A percentile compares a stretch with the other conserved stretches of the same genome.
These are phyloP conservation scores for Patella vulgata DNA, from an alignment of 1,140 invertebrate species.

Conservation along the genomic window DNA sequence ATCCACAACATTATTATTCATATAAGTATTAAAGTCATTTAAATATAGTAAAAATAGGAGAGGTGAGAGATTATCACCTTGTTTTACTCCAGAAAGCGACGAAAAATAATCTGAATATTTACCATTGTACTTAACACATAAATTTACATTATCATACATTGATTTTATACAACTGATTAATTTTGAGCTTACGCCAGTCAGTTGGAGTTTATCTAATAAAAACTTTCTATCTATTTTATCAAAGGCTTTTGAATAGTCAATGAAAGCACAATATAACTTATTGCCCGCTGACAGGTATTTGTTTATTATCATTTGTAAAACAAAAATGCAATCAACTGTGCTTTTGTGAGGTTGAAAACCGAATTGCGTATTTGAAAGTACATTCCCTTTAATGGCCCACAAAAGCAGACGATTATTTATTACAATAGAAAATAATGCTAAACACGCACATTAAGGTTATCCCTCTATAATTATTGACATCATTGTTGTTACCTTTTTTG, in stretches of 20 bases:
- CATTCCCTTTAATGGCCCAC: constrained; percentile 12
- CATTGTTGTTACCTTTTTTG: constrained; percentile 15
- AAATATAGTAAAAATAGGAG: constrained; percentile 17
- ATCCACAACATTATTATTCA: not conserved
- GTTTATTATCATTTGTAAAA: constrained; percentile 9
- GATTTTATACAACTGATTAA: constrained; percentile 11
- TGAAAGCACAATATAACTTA: constrained; percentile 10
- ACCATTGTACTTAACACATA: constrained; percentile 6
- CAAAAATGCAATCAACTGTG: constrained; percentile 18
- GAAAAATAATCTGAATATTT: constrained; percentile 6
- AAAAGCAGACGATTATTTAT: constrained; percentile 7
- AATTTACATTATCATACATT: constrained; percentile 10
- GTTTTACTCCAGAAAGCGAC: constrained; percentile 10
- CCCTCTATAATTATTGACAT: constrained; percentile 19
- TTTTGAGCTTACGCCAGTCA: constrained; percentile 5
- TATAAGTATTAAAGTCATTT: constrained; percentile 5
- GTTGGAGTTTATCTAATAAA: constrained; percentile 10
- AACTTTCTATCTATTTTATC: constrained; percentile 7
- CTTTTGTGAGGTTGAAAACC: constrained; percentile 10
- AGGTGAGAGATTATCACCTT: constrained; percentile 15
- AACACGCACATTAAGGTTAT: constrained; percentile 19
- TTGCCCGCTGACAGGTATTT: constrained; percentile 11
- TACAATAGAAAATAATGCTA: constrained; percentile 11
- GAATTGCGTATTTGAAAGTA: constrained; percentile 14
- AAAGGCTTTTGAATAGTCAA: constrained; percentile 15